phyloP scores from a whole-genome alignment of 2,797 vertebrate species.

The Semotilus atromaculatus region DNA sequence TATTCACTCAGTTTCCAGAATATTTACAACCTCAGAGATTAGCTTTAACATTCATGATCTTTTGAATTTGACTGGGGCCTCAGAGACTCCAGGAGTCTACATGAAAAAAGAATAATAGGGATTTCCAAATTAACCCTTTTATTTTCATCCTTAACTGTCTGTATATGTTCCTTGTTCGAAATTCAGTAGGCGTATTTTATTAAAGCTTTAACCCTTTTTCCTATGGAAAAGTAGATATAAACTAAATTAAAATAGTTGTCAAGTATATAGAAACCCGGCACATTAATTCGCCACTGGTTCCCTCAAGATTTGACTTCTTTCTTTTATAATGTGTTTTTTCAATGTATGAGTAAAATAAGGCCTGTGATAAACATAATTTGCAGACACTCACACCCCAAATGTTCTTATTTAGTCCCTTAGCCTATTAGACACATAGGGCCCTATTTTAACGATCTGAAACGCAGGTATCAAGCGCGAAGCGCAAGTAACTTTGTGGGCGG shows the following conservation, averaged over 20 bases:
- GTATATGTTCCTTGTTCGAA: not conserved
- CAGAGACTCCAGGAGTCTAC: not conserved
- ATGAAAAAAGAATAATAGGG: not conserved
- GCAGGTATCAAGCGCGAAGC: too few species aligned
- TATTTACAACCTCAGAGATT: conserved; percentile 41
- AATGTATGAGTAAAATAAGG: not conserved
- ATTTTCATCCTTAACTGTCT: not conserved
- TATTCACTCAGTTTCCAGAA: conserved; percentile 47
- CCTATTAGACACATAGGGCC: not conserved
- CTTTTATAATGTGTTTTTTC: not conserved
- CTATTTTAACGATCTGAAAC: too few species aligned
- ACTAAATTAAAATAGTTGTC: not conserved
- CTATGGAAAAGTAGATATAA: not conserved
- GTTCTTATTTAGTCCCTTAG: not conserved
- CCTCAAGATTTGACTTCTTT: not conserved
- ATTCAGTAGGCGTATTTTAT: not conserved
- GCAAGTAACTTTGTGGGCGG: too few species aligned
- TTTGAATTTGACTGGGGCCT: conserved; percentile 10
- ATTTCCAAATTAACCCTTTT: not conserved
- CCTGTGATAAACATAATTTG: not conserved
- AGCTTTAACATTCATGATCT: conserved; percentile 26
- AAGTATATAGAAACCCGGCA: not conserved
- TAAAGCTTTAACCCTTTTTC: not conserved
- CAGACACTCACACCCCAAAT: not conserved
- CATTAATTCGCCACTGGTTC: not conserved